Evolutionary conservation across 2,888 invertebrate genomes (phyloP).

Genomic region (Ectemnius cavifrons): DNA sequence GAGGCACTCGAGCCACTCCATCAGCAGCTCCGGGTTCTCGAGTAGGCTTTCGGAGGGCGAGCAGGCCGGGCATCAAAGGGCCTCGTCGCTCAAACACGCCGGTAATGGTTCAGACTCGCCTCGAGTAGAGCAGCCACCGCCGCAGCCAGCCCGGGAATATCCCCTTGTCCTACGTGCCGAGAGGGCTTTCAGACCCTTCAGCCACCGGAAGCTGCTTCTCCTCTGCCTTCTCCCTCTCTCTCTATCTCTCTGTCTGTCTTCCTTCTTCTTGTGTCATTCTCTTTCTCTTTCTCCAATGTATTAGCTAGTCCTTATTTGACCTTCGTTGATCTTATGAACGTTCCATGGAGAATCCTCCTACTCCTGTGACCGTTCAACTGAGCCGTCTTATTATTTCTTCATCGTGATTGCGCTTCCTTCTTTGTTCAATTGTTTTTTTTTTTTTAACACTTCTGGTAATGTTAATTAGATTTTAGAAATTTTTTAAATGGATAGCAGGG

Average conservation of each 20-base stretch:
- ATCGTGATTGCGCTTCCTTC: no score
- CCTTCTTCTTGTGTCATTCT: background rate
- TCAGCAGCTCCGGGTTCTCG: slow-evolving; percentile 64
- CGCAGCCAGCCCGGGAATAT: slow-evolving; percentile 56
- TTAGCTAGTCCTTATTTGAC: no score
- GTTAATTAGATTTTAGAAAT: no score
- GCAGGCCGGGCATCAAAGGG: slow-evolving; percentile 66
- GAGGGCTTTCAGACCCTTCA: slow-evolving; percentile 57
- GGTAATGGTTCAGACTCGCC: slow-evolving; percentile 69
- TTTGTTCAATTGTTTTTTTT: no score
- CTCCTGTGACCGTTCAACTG: no score
- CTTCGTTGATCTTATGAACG: no score
- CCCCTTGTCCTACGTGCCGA: slow-evolving; percentile 57
- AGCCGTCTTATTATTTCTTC: no score
- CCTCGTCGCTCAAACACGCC: slow-evolving; percentile 70
- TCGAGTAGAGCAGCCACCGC: slow-evolving; percentile 49
- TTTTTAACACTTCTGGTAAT: no score
- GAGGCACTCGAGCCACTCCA: slow-evolving; percentile 66
- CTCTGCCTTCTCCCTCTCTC: slow-evolving; percentile 3
- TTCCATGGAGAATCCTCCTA: no score
- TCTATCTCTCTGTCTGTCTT: background rate
- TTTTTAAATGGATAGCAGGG: no score
- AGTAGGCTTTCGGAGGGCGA: slow-evolving; percentile 61
- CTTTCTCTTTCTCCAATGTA: background rate
- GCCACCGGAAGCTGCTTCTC: slow-evolving; percentile 20